Evolutionary conservation across 2,113 vertebrate genomes (phyloP).

Genomic region (Callospermophilus lateralis): DNA sequence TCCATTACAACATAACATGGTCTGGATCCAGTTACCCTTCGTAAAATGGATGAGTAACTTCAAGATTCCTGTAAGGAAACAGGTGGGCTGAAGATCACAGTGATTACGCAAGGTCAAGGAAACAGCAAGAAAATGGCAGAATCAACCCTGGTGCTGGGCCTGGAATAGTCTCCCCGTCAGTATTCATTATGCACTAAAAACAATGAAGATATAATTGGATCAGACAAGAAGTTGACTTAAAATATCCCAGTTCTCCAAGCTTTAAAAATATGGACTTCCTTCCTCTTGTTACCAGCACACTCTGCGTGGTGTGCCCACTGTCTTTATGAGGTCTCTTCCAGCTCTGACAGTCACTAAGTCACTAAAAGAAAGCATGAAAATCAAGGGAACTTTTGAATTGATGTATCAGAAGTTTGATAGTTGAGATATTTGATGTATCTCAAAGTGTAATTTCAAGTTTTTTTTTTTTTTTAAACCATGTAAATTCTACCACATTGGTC

Average conservation of each 20-base stretch:
- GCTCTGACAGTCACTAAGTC: not conserved
- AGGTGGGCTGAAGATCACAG: not conserved
- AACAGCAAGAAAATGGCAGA: not conserved
- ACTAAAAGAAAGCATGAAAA: not conserved
- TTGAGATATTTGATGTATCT: not conserved
- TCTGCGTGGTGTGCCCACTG: not conserved
- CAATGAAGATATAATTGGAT: not conserved
- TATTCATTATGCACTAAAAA: not conserved
- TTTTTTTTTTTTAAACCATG: not conserved
- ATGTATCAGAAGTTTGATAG: not conserved
- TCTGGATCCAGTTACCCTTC: constrained; percentile 10
- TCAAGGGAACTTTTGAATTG: not conserved
- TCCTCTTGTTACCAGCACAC: not conserved
- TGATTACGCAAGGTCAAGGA: not conserved
- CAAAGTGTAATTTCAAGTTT: not conserved
- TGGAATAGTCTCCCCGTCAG: not conserved
- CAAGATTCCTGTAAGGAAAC: constrained; percentile 17
- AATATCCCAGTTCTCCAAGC: not conserved
- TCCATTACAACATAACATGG: not conserved
- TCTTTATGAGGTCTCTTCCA: not conserved
- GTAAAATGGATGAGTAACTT: not conserved
- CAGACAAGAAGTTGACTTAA: constrained; percentile 1
- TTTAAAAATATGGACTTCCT: not conserved
- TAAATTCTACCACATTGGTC: not conserved
- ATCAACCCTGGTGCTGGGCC: not conserved